Evolutionary conservation across 2,797 vertebrate genomes (phyloP).

Genomic region (Lophius americanus): DNA sequence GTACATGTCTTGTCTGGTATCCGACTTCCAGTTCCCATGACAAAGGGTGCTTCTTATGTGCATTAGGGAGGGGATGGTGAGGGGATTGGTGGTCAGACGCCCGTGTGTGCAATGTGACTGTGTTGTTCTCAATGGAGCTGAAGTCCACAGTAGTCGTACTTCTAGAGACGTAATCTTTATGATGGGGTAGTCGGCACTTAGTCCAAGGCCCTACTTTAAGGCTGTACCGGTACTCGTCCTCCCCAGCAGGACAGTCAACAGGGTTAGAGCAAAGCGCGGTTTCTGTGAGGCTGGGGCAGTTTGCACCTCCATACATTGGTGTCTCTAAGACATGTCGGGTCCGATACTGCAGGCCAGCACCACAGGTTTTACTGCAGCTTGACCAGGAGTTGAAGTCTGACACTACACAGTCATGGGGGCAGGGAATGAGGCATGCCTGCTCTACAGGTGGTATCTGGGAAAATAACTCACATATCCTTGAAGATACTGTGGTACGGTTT

Average conservation of each 20-base stretch:
- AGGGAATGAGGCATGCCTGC: constrained; percentile 95
- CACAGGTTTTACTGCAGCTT: constrained; percentile 83
- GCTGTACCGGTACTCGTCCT: constrained; percentile 88
- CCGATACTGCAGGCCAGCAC: constrained; percentile 84
- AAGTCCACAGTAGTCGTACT: constrained; percentile 85
- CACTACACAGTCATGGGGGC: constrained; percentile 92
- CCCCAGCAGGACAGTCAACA: constrained; percentile 81
- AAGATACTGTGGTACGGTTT: constrained; percentile 84
- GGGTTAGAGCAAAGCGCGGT: constrained; percentile 80
- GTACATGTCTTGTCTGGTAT: constrained; percentile 89
- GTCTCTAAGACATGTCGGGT: constrained; percentile 86
- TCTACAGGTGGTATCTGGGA: constrained; percentile 84
- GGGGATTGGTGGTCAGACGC: constrained; percentile 48
- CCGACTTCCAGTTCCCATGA: constrained; percentile 87
- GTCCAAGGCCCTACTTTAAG: constrained; percentile 92
- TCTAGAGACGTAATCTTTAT: constrained; percentile 77
- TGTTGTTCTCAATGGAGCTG: constrained; percentile 80
- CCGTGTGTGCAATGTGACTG: constrained; percentile 63
- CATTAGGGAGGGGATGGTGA: constrained; percentile 57
- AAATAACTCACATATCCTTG: constrained; percentile 92
- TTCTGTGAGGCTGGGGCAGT: constrained; percentile 90
- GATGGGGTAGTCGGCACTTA: constrained; percentile 83
- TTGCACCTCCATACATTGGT: constrained; percentile 89
- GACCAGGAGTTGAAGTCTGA: constrained; percentile 93
- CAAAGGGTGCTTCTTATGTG: constrained; percentile 54